Evolutionary conservation across 1,140 invertebrate genomes (phyloP).

Genomic region (Zaprionus vittiger): DNA sequence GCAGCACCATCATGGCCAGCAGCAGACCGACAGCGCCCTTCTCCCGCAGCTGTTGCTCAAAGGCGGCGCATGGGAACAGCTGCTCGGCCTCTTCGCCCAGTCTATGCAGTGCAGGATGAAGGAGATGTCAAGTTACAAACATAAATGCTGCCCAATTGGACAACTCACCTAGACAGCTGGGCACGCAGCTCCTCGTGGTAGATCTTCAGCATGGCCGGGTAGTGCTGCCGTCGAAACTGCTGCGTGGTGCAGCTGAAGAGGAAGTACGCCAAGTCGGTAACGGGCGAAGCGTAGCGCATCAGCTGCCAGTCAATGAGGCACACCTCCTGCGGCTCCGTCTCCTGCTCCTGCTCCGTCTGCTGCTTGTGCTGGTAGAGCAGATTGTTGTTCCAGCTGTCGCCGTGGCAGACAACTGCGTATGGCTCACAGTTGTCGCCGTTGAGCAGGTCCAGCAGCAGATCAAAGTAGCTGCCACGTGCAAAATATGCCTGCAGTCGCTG

Average conservation of each 20-base stretch:
- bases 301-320: constrained; percentile 87
- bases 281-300: constrained; percentile 86
- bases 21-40: constrained; percentile 79
- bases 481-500: constrained; percentile 53
- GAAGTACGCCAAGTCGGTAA: constrained; percentile 86
- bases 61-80: constrained; percentile 84
- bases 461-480: constrained; percentile 46
- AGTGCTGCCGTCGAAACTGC: constrained; percentile 84
- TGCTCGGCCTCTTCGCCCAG: constrained; percentile 83
- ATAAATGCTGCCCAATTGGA: neutral
- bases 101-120: constrained; percentile 43
- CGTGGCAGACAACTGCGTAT: constrained; percentile 85
- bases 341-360: too few relatives aligned
- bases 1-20: constrained; percentile 79
- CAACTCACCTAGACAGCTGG: constrained; percentile 63
- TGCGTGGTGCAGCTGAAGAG: constrained; percentile 86
- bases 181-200: constrained; percentile 86
- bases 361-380: constrained; percentile 84
- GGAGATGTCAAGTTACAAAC: constrained; percentile 42
- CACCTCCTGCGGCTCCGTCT: constrained; percentile 65
- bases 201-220: constrained; percentile 85
- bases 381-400: constrained; percentile 87
- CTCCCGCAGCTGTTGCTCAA: constrained; percentile 79
- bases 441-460: constrained; percentile 45
- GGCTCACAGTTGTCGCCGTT: constrained; percentile 71